A percentile compares a stretch with the other conserved stretches of the same genome.
Conservation (phyloP, 2,888 invertebrate species). For the Psococerastis gibbosa region DNA sequence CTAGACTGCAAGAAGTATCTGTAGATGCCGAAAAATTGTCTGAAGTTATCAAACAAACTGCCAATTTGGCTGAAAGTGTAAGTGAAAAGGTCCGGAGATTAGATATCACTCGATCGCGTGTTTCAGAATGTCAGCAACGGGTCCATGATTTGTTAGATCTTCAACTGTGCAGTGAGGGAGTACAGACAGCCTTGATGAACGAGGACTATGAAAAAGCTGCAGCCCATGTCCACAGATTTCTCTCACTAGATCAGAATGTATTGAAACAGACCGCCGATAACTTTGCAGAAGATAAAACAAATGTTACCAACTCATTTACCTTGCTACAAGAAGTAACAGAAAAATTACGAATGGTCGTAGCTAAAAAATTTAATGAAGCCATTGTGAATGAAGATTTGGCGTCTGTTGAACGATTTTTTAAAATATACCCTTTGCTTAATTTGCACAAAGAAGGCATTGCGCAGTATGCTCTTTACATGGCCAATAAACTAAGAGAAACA, state of each 20-base stretch:
- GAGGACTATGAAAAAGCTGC: constrained; percentile 97
- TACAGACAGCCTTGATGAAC: constrained; percentile 77
- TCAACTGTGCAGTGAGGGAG: constrained; percentile 93
- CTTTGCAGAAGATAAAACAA: constrained; percentile 42
- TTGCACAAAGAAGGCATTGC: constrained; percentile 78
- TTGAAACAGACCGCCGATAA: constrained; percentile 58
- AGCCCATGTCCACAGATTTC: constrained; percentile 81
- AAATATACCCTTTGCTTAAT: constrained; percentile 87
- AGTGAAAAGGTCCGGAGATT: constrained; percentile 88
- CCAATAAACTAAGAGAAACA: constrained; percentile 49
- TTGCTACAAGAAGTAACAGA: constrained; percentile 56
- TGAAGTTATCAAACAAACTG: constrained; percentile 71
- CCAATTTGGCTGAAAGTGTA: constrained; percentile 77
- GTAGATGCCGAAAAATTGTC: constrained; percentile 63
- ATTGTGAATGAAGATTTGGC: constrained; percentile 72
- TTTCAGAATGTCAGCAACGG: constrained; percentile 82
- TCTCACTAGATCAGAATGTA: constrained; percentile 77
- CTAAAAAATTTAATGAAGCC: constrained; percentile 76
- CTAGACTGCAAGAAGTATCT: constrained; percentile 57
- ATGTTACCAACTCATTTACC: constrained; percentile 48
- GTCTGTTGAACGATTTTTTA: constrained; percentile 86
- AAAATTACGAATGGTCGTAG: constrained; percentile 48
- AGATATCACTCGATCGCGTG: constrained; percentile 77
- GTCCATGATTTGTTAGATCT: constrained; percentile 90
- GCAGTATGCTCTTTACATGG: constrained; percentile 72